Percentiles rank a stretch among this genome's conserved stretches.
These are phyloP conservation scores for Anabacerthia variegaticeps DNA, from an alignment of 2,797 vertebrate species.

Conservation along the genomic window DNA sequence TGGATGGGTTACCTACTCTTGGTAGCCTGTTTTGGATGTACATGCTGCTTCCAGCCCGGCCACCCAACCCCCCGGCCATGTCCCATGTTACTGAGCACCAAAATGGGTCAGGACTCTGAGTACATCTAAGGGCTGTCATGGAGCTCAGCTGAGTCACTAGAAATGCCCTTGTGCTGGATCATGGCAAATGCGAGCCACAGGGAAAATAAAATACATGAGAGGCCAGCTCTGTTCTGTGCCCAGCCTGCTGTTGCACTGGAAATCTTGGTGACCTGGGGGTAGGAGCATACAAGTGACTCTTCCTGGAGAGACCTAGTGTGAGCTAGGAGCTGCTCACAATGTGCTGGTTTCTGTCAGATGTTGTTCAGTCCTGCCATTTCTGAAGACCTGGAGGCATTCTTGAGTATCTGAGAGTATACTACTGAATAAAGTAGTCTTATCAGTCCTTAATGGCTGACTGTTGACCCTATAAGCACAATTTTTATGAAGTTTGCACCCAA, in stretches of 20 bases:
- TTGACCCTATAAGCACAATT: neutral
- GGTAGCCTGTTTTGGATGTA: neutral
- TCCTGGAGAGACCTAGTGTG: neutral
- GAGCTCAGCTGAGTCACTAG: neutral
- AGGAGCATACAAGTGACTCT: neutral
- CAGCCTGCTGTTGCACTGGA: neutral
- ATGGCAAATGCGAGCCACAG: neutral
- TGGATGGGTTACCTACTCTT: neutral
- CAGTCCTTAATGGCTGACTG: neutral
- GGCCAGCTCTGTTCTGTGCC: neutral
- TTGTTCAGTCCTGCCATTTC: neutral
- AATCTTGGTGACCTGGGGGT: neutral
- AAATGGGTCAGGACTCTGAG: neutral
- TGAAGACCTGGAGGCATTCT: neutral
- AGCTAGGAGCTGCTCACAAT: neutral
- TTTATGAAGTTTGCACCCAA: neutral
- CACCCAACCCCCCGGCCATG: neutral
- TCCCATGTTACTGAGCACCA: neutral
- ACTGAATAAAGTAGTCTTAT: neutral
- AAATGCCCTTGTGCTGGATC: neutral
- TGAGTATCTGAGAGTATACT: neutral
- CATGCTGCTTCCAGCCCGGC: neutral
- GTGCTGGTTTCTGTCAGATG: neutral
- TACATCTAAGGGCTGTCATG: neutral
- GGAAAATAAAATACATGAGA: neutral